These are phyloP conservation scores for Elmis aenea DNA, from an alignment of 2,888 invertebrate genomes.

Conservation along the genomic window DNA sequence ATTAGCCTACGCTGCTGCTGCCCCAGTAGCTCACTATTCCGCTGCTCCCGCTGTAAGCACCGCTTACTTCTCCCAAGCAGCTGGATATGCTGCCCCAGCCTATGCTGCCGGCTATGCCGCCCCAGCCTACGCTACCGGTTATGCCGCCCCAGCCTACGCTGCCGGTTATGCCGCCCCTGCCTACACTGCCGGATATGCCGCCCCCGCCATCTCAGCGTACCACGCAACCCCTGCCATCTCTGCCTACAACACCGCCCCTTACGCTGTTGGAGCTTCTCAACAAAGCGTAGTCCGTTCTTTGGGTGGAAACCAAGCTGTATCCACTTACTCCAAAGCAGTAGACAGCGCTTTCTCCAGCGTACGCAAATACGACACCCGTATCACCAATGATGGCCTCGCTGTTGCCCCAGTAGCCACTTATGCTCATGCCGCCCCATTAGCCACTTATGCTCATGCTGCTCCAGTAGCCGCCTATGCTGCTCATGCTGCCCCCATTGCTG, in stretches of 20 bases:
- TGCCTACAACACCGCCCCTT: slow-evolving; percentile 27
- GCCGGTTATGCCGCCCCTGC: slow-evolving; percentile 28
- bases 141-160: slow-evolving; percentile 32
- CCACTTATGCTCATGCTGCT: slow-evolving; percentile 35
- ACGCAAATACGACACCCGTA: slow-evolving; percentile 55
- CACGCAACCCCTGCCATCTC: slow-evolving; percentile 26
- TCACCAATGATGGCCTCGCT: slow-evolving; percentile 52
- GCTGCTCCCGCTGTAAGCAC: slow-evolving; percentile 32
- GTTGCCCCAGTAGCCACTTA: slow-evolving; percentile 43
- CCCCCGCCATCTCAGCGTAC: slow-evolving; percentile 31
- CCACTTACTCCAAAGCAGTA: slow-evolving; percentile 55
- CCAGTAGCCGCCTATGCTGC: slow-evolving; percentile 35
- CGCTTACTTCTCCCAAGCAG: slow-evolving; percentile 36
- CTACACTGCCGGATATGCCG: slow-evolving; percentile 31
- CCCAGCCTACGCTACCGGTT: slow-evolving; percentile 26
- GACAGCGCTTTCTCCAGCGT: slow-evolving; percentile 58
- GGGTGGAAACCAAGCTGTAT: slow-evolving; percentile 53
- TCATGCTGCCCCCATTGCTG: slow-evolving; percentile 30
- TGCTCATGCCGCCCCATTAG: slow-evolving; percentile 39
- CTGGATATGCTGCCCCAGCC: slow-evolving; percentile 37
- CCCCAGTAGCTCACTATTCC: slow-evolving; percentile 31
- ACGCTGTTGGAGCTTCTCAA: slow-evolving; percentile 46
- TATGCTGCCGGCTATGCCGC: slow-evolving; percentile 35
- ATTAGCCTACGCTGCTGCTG: slow-evolving; percentile 37
- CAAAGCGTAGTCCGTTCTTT: slow-evolving; percentile 56